A percentile compares a stretch with the other conserved stretches of the same genome.
Conservation (phyloP, 2,113 vertebrate species). For the Neopipo cinnamomea region DNA sequence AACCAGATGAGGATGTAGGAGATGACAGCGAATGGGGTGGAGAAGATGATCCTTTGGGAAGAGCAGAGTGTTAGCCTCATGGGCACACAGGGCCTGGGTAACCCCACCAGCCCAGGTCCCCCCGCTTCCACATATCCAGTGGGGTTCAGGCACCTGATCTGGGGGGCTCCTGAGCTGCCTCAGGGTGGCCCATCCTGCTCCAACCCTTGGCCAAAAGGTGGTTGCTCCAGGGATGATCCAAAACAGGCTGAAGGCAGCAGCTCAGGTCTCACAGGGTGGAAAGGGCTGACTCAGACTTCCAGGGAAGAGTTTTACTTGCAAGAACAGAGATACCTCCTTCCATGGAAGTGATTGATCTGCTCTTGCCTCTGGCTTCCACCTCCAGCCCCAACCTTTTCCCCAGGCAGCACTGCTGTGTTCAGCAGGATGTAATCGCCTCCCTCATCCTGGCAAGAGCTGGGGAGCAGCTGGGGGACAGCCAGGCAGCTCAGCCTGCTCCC, state of each 20-base stretch:
- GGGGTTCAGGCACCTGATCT: neutral
- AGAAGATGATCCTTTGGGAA: conserved; percentile 85
- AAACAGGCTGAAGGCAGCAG: neutral
- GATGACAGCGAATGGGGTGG: conserved; percentile 86
- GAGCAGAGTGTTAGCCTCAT: neutral
- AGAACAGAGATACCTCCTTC: neutral
- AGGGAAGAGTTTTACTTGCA: neutral
- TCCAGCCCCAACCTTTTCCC: rapidly evolving
- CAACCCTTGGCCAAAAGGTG: neutral
- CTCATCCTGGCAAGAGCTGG: neutral
- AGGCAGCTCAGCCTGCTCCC: neutral
- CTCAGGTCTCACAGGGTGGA: neutral
- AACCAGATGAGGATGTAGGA: conserved; percentile 93
- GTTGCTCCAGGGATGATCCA: neutral
- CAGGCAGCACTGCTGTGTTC: neutral
- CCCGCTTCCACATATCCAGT: rapidly evolving
- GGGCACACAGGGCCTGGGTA: neutral
- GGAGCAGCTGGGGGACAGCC: neutral
- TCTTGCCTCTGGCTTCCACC: neutral
- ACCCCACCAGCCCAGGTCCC: neutral
- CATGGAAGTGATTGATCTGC: rapidly evolving
- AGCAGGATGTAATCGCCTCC: neutral
- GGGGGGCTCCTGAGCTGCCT: neutral
- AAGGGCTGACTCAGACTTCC: neutral
- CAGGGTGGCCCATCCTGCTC: neutral